Evolutionary conservation across 2,888 invertebrate species (phyloP), one percentile per base, ranked within the genome.

Genomic region (Agriopis leucophaearia): DNA sequence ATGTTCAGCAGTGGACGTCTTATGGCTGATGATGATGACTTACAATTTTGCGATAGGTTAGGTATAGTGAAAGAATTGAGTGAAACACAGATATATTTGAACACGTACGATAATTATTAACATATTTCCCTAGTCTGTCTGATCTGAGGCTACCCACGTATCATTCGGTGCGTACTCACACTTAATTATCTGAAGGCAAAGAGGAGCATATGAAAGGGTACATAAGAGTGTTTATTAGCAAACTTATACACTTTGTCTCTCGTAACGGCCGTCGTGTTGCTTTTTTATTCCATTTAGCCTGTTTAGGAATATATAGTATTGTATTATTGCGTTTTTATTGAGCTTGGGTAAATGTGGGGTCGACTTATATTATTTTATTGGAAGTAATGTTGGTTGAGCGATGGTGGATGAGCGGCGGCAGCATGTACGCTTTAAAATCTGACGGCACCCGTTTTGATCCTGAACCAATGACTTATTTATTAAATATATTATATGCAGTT

Each of bases 241-340:
- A 76, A 76, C 70, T 76, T 73, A 64, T 65, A 60, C 40, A 52
- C 65, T 73, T 73, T 71, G 70, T 73, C 61, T 71, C 64, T 52
- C 35, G 59, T 68, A 68, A 74, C 72, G 68, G 70, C 56, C 60
- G 52, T 47, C 48, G 38, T 0, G 55, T 44, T 55, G 60, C 51
- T 57, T 70, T 70, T 71, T 71, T 66, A 70, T 64, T 64, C 58
- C 58, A 44, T 57, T 61, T 54, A 18, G 60, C 52, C 52, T 44
- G 60, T 70, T 54, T 63, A 42, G 35, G 47, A 54, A 63, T 63
- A 54, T 59, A 66, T 54, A 50, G 62, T 58, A 57, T 58, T 58
- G 52, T 58, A 16, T 62, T 55, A 51, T 66, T 58, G 36, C 35
- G 44, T 38, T 51, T 56, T 67, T 48, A 57, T 66, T 52, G 42